phyloP scores from a whole-genome alignment of 1,140 invertebrate genomes.

The Zaprionus kolodkinae region DNA sequence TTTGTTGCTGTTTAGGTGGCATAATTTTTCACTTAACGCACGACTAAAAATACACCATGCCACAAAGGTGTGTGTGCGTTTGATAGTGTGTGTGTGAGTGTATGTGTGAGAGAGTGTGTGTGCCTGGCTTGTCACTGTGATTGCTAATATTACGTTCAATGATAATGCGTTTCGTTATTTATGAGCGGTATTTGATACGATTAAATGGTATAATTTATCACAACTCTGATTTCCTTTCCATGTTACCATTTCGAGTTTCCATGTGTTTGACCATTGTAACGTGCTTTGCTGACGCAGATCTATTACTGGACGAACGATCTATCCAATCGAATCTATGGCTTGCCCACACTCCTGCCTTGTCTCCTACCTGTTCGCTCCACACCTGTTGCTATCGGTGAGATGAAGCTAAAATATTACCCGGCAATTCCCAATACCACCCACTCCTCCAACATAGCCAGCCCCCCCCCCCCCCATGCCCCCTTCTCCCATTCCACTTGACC shows the following conservation, averaged over 20 bases:
- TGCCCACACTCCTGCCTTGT: not conserved
- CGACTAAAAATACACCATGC: slow-evolving; percentile 70
- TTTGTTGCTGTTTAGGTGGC: slow-evolving; percentile 56
- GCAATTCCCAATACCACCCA: not conserved
- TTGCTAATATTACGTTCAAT: slow-evolving; percentile 75
- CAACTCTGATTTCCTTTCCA: slow-evolving; percentile 29
- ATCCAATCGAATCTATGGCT: not conserved
- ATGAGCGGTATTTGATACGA: slow-evolving; percentile 71
- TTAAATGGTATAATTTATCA: slow-evolving; percentile 77
- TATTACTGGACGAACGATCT: not conserved
- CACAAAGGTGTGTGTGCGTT: slow-evolving; percentile 27
- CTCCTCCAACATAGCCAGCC: not conserved
- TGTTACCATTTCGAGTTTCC: slow-evolving; percentile 27
- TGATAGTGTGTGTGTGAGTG: slow-evolving; percentile 23
- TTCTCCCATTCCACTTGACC: slow-evolving; percentile 8
- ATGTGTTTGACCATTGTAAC: slow-evolving; percentile 21
- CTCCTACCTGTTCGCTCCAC: not conserved
- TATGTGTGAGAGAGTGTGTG: slow-evolving; percentile 39
- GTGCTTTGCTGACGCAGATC: slow-evolving; percentile 1
- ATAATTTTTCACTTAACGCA: slow-evolving; percentile 82
- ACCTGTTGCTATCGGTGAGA: slow-evolving; percentile 15
- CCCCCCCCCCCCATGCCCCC: too few relatives aligned
- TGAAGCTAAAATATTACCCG: not conserved
- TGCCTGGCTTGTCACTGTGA: slow-evolving; percentile 55
- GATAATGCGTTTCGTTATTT: slow-evolving; percentile 78